phyloP scores from a whole-genome alignment of 2,113 vertebrate species.

The Hemibagrus wyckioides region DNA sequence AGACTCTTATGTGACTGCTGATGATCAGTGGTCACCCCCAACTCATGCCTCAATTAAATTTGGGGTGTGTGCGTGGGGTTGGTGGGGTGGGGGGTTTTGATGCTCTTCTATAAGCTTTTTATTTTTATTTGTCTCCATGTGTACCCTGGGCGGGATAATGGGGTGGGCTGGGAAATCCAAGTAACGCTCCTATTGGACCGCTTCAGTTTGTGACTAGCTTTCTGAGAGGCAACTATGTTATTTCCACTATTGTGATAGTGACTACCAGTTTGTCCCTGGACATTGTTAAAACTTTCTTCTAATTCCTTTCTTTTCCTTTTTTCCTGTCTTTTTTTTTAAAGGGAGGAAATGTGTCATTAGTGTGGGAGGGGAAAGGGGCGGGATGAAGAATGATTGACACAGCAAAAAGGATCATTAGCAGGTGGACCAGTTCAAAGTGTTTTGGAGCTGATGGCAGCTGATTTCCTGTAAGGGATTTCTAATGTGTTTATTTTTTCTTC shows the following conservation, averaged over 20 bases:
- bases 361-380: conserved; percentile 21
- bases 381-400: conserved; percentile 38
- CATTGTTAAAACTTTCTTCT: conserved; percentile 38
- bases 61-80: conserved; percentile 44
- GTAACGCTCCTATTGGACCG: conserved; percentile 48
- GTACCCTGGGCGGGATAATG: conserved; percentile 34
- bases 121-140: conserved; percentile 54
- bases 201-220: conserved; percentile 50
- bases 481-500: conserved; percentile 41
- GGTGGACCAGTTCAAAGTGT: conserved; percentile 49
- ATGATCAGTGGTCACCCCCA: conserved; percentile 52
- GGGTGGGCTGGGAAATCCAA: conserved; percentile 45
- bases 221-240: conserved; percentile 49
- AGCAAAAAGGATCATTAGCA: conserved; percentile 26
- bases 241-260: conserved; percentile 56
- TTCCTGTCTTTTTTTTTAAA: conserved; percentile 36
- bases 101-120: conserved; percentile 60
- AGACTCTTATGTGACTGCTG: conserved; percentile 59
- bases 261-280: conserved; percentile 46
- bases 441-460: conserved; percentile 54
- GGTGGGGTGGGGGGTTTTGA: conserved; percentile 47
- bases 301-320: conserved; percentile 12
- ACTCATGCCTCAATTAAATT: conserved; percentile 50
- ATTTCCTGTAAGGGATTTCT: conserved; percentile 52
- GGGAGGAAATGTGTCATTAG: conserved; percentile 45